Evolutionary conservation across 2,797 vertebrate genomes (phyloP).

Genomic region (Nannoperca obscura): DNA sequence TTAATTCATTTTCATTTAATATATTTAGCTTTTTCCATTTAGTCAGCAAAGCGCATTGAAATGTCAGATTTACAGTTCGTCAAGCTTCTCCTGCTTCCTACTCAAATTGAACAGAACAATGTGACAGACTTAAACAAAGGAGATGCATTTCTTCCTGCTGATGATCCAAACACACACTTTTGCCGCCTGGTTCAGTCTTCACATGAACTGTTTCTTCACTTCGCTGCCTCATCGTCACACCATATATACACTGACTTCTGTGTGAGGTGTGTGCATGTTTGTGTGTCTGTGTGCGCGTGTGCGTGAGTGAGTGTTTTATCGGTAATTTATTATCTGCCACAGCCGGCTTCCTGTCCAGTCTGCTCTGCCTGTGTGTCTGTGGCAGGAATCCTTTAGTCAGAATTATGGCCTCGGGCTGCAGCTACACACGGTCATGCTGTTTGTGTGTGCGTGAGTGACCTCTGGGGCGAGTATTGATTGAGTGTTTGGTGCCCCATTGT

Average conservation of each 20-base stretch:
- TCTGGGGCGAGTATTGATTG: slow-evolving; percentile 70
- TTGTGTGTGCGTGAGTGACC: slow-evolving; percentile 24
- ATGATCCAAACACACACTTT: slow-evolving; percentile 20
- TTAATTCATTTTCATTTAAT: slow-evolving; percentile 54
- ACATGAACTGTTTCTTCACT: slow-evolving; percentile 6
- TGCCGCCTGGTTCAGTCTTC: slow-evolving; percentile 10
- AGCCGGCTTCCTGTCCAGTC: slow-evolving; percentile 56
- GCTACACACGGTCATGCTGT: slow-evolving; percentile 38
- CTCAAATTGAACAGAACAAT: slow-evolving; percentile 25
- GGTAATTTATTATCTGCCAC: slow-evolving; percentile 65
- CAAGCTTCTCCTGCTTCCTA: slow-evolving; percentile 8
- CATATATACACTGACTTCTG: slow-evolving; percentile 7
- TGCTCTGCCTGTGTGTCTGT: slow-evolving; percentile 41
- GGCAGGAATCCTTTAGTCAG: slow-evolving; percentile 77
- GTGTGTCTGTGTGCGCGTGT: background rate
- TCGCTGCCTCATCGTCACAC: slow-evolving; percentile 11
- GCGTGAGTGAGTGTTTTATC: slow-evolving; percentile 30
- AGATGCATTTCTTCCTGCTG: slow-evolving; percentile 12
- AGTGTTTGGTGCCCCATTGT: slow-evolving; percentile 69
- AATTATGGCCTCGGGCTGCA: slow-evolving; percentile 61
- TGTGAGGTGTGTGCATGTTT: background rate
- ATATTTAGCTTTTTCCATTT: slow-evolving; percentile 36
- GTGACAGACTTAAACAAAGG: slow-evolving; percentile 28
- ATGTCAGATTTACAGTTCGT: slow-evolving; percentile 50
- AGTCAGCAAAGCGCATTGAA: slow-evolving; percentile 58